These are phyloP conservation scores for Pecten maximus DNA, from an alignment of 2,888 invertebrate genomes.

Conservation along the genomic window DNA sequence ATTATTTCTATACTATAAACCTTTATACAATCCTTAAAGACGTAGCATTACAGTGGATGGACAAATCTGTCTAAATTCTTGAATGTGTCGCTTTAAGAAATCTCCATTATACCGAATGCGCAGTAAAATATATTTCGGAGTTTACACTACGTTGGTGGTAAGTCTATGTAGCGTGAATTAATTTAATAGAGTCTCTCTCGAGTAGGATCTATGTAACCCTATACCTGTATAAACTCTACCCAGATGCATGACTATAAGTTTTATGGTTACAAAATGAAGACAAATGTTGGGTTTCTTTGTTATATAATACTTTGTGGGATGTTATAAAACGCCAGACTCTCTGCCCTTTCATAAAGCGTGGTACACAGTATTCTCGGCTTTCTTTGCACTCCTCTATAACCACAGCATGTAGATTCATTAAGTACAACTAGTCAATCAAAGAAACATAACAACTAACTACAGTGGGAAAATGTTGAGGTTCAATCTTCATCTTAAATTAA, in stretches of 20 bases:
- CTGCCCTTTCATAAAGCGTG: background rate
- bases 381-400: background rate
- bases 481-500: background rate
- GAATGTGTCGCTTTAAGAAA: background rate
- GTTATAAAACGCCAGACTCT: background rate
- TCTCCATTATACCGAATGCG: background rate
- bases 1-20: no score
- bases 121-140: background rate
- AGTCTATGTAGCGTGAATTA: constrained; percentile 8
- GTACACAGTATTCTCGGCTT: background rate
- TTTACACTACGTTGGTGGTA: background rate
- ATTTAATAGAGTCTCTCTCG: constrained; percentile 17
- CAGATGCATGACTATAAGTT: background rate
- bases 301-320: background rate
- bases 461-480: background rate
- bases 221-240: background rate
- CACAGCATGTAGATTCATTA: background rate
- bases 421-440: background rate
- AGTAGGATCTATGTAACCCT: background rate
- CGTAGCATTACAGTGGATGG: no score
- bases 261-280: constrained; percentile 7
- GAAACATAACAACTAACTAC: background rate
- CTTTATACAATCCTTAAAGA: no score
- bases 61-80: background rate
- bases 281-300: background rate